A percentile compares a stretch with the other conserved stretches of the same genome.
Conservation (phyloP, 2,113 vertebrate species). For the Ornithorhynchus anatinus region DNA sequence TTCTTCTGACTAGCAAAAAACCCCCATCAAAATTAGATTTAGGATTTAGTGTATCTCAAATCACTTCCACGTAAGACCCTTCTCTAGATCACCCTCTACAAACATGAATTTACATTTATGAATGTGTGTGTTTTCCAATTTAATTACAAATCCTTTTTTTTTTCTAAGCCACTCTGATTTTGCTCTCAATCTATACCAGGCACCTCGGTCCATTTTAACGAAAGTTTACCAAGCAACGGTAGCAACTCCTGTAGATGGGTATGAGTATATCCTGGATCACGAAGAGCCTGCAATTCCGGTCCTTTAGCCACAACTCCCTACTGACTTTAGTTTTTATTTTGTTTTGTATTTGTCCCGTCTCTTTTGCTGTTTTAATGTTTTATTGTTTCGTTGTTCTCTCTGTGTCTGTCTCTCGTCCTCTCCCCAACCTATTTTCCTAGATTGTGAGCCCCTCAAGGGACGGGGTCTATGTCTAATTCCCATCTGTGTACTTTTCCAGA, state of each 20-base stretch:
- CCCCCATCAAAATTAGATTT: background rate
- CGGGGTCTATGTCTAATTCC: too few relatives aligned
- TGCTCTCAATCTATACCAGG: background rate
- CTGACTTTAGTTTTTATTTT: background rate
- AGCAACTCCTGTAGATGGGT: too few relatives aligned
- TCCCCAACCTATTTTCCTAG: too few relatives aligned
- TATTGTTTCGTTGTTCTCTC: too few relatives aligned
- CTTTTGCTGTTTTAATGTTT: too few relatives aligned
- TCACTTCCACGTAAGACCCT: background rate
- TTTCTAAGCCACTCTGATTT: background rate
- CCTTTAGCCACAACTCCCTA: background rate
- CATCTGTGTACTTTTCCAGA: too few relatives aligned
- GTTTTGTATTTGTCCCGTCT: background rate
- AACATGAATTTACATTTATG: background rate
- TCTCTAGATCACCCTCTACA: background rate
- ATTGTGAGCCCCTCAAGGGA: too few relatives aligned
- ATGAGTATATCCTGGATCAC: too few relatives aligned
- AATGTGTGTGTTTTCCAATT: background rate
- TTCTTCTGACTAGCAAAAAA: constrained; percentile 11
- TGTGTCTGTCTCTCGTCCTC: too few relatives aligned
- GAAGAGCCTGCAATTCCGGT: too few relatives aligned
- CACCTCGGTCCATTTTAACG: background rate
- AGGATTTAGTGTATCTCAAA: background rate
- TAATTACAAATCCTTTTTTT: background rate
- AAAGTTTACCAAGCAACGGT: background rate